Base-by-base conservation (phyloP, 2,113 vertebrate genomes). In the Mirounga angustirostris region DNA sequence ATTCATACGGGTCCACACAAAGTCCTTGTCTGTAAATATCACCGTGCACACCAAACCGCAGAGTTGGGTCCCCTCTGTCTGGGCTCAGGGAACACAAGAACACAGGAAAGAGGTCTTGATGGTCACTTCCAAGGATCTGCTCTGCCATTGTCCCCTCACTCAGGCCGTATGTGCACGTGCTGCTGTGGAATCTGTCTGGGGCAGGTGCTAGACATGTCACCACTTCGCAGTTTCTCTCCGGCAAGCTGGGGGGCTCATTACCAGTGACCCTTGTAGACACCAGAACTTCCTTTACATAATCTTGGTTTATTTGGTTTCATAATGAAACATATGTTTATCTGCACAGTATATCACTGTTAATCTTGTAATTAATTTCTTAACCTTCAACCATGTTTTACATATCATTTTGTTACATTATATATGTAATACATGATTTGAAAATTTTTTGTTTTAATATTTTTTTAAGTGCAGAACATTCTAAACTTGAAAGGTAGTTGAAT, bases 401-500 rank as follows among this genome's bases (percentile, higher is more conserved):
- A 65, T 69, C 81, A 71, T 74, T 95, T 95, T 94, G 30, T 97
- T 97, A 88, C 12, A 88, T 84, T 93, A 36, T 46, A 59, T 91
- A 40, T 89, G 8, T 97, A 85, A 88, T 71, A 0, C 82, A 16
- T 83, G 21, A 78, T 61, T 94, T 59, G n/a, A 88, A 40, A 40
- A 78, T 33, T 61, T 94, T 91, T 85, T 76, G 5, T 85, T 96
- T 87, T 61, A 56, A 33, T 59, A 5, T 54, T 95, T 94, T 93
- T 89, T 63, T 46, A 86, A 95, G 71, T 87, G 54, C 43, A 83
- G 40, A 91, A 36, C 61, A n/a, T 89, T 67, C n/a, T 96, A 89
- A 95, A 97, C 91, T 89, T 97, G 67, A 98, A 91, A 96, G 85
- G 78, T 78, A 87, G 0, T 63, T 91, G 94, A 96, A 88, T 90